Conservation (phyloP, 92 coral and sea anemone species). For the Chrysogorgia sp. region DNA sequence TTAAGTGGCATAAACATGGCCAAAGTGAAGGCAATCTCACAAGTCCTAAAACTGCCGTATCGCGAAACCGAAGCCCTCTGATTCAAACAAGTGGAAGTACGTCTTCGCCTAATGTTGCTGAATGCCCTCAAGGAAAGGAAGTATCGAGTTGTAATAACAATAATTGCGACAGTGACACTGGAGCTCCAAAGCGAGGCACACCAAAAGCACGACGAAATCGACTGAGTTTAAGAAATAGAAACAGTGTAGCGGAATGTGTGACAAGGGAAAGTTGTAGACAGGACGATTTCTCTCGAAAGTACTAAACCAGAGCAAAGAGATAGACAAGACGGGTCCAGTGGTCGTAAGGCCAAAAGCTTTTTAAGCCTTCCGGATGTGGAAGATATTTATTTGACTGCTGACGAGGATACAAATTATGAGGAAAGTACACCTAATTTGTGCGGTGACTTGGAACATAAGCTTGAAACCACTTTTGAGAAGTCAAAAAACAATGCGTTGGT, state of each 20-base stretch:
- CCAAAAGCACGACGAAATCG: background rate
- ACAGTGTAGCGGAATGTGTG: background rate
- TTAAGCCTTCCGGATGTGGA: slow-evolving; percentile 18
- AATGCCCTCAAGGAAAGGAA: background rate
- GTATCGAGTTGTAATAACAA: background rate
- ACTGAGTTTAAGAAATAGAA: background rate
- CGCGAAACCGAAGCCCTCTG: slow-evolving; percentile 4
- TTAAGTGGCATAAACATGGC: slow-evolving; percentile 37
- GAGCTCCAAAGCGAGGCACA: background rate
- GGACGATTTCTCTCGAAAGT: background rate
- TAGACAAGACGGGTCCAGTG: background rate
- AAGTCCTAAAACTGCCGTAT: slow-evolving; percentile 4
- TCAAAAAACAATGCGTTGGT: background rate
- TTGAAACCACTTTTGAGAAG: background rate
- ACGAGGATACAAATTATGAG: slow-evolving; percentile 1
- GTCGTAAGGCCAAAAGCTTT: slow-evolving; percentile 5
- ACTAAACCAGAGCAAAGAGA: background rate
- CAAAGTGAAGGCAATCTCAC: slow-evolving; percentile 35
- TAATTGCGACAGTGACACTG: background rate
- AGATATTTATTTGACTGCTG: slow-evolving; percentile 44
- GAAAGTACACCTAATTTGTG: background rate
- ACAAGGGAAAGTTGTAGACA: background rate
- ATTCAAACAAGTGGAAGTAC: background rate
- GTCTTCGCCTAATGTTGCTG: background rate
- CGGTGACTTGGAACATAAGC: background rate